phyloP scores from a whole-genome alignment of 2,888 invertebrate species.

The Trichogramma evanescens region DNA sequence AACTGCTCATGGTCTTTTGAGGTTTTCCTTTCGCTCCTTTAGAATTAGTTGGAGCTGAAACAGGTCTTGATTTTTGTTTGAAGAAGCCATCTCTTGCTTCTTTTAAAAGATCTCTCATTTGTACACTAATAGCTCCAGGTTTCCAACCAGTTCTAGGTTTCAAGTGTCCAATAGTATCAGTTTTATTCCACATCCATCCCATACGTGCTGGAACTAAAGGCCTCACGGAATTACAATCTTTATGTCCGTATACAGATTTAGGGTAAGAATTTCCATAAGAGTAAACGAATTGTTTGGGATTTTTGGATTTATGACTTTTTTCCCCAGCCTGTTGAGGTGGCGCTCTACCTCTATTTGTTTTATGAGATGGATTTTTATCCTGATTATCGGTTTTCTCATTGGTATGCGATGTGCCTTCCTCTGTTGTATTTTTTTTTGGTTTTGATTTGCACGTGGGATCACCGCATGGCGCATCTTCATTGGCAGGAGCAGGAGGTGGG shows the following conservation, averaged over 20 bases:
- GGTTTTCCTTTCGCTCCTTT: constrained; percentile 11
- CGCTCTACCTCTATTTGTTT: background rate
- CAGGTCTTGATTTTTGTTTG: constrained; percentile 16
- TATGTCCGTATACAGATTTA: constrained; percentile 34
- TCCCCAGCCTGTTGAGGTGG: background rate
- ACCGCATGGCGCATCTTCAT: constrained; percentile 22
- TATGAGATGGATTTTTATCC: background rate
- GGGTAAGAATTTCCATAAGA: constrained; percentile 35
- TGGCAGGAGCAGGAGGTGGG: background rate
- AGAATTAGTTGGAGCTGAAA: constrained; percentile 16
- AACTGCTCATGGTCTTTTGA: constrained; percentile 19
- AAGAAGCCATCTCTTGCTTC: constrained; percentile 27
- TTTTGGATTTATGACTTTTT: constrained; percentile 9
- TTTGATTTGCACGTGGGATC: constrained; percentile 22
- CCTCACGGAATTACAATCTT: constrained; percentile 31
- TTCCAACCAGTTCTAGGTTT: constrained; percentile 38
- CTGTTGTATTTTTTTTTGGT: constrained; percentile 6
- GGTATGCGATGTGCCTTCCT: background rate
- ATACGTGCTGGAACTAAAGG: constrained; percentile 39
- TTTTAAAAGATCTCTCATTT: constrained; percentile 26
- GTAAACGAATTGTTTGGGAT: constrained; percentile 30
- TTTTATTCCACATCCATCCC: constrained; percentile 43
- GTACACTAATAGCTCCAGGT: constrained; percentile 38
- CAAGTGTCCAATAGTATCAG: constrained; percentile 11
- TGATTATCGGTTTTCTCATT: constrained; percentile 1